phyloP scores from a whole-genome alignment of 2,797 vertebrate genomes.

The Darevskia mixta region DNA sequence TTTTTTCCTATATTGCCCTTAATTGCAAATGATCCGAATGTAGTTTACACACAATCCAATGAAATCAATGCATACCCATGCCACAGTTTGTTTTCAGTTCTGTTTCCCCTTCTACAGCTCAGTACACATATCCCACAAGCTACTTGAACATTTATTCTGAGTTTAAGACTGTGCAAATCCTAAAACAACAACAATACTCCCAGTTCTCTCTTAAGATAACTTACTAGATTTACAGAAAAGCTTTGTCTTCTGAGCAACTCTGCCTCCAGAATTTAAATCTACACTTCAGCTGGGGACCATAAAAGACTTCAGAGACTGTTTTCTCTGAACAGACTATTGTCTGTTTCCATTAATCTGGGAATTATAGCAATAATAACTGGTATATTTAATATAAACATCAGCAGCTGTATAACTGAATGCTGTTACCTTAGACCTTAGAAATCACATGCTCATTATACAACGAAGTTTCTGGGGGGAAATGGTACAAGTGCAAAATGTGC shows the following conservation, averaged over 20 bases:
- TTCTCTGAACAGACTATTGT: background rate
- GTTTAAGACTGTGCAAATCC: background rate
- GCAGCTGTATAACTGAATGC: background rate
- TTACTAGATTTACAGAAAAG: background rate
- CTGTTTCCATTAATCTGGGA: background rate
- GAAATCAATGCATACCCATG: background rate
- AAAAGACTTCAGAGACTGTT: background rate
- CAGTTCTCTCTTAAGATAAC: background rate
- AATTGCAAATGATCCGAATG: too few species aligned
- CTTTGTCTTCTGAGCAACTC: background rate
- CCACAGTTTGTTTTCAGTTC: background rate
- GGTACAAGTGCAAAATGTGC: background rate
- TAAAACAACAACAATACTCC: background rate
- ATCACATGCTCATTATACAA: background rate
- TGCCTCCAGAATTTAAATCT: background rate
- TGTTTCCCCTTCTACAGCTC: background rate
- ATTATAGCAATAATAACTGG: background rate
- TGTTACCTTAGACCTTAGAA: background rate
- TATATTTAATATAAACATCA: background rate
- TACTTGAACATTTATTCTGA: background rate
- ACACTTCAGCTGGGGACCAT: too few species aligned
- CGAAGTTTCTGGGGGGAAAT: background rate
- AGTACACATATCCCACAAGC: background rate
- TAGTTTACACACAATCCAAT: too few species aligned
- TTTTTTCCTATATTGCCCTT: too few species aligned